These are phyloP conservation scores for Eledona agricola DNA, from an alignment of 2,888 invertebrate genomes.

Conservation along the genomic window DNA sequence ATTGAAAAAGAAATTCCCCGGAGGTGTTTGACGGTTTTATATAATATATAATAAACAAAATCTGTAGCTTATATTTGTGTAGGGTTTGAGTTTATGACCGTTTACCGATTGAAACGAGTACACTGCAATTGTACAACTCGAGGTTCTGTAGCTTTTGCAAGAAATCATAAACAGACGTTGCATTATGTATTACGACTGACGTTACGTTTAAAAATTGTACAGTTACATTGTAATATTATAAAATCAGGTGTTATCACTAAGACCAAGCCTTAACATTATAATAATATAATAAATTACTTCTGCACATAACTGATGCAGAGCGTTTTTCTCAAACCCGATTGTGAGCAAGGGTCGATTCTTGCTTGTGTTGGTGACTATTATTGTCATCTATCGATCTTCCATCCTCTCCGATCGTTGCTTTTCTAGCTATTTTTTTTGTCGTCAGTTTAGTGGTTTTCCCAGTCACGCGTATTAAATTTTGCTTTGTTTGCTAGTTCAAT, in stretches of 20 bases:
- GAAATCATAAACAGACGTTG: constrained; percentile 42
- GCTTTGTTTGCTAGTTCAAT: no score
- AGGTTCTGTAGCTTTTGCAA: constrained; percentile 33
- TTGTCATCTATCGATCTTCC: no score
- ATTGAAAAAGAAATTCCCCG: no score
- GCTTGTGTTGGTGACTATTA: no score
- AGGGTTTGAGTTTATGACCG: constrained; percentile 47
- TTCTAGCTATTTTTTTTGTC: no score
- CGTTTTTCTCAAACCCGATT: no score
- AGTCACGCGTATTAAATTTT: no score
- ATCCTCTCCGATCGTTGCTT: no score
- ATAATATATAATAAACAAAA: no score
- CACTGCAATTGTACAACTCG: constrained; percentile 53
- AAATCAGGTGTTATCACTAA: constrained; percentile 64
- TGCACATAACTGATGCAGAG: constrained; percentile 57
- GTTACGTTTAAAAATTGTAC: constrained; percentile 57
- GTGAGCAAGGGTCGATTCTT: no score
- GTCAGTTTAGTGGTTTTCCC: no score
- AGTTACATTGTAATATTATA: constrained; percentile 60
- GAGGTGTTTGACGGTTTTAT: no score
- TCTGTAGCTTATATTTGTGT: constrained; percentile 52
- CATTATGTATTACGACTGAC: constrained; percentile 49
- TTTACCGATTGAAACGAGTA: constrained; percentile 54
- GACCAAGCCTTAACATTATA: constrained; percentile 65
- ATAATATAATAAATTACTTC: constrained; percentile 63